These are phyloP conservation scores for Apotomis turbidana DNA, from an alignment of 2,888 invertebrate species.

Conservation along the genomic window DNA sequence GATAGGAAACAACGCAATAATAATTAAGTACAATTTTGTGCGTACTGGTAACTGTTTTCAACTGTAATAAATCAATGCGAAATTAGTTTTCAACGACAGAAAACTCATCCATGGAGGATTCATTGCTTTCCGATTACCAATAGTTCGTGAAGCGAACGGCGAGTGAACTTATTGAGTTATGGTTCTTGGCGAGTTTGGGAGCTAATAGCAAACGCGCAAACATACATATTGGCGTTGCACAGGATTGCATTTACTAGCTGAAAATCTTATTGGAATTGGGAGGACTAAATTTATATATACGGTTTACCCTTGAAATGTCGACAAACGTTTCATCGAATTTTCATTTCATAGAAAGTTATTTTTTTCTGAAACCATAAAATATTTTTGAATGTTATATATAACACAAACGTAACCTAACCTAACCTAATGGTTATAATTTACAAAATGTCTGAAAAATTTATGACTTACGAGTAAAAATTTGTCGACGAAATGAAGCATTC, in stretches of 20 bases:
- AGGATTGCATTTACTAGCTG: conserved; percentile 8
- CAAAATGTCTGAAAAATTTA: too few relatives aligned
- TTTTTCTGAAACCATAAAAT: too few relatives aligned
- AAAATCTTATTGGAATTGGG: neutral
- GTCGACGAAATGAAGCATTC: too few relatives aligned
- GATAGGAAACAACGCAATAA: conserved; percentile 10
- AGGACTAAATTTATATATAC: too few relatives aligned
- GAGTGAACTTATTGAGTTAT: conserved; percentile 66
- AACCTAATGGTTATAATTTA: too few relatives aligned
- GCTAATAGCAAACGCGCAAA: conserved; percentile 39
- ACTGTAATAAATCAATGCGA: conserved; percentile 64
- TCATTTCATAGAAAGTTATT: too few relatives aligned
- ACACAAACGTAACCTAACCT: too few relatives aligned
- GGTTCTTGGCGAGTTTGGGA: conserved; percentile 56
- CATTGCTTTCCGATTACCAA: conserved; percentile 68
- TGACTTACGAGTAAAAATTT: too few relatives aligned
- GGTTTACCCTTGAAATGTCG: too few relatives aligned
- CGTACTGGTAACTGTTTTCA: conserved; percentile 51
- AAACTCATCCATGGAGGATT: conserved; percentile 67
- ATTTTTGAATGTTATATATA: too few relatives aligned
- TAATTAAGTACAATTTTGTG: conserved; percentile 18
- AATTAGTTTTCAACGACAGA: conserved; percentile 70
- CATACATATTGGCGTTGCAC: conserved; percentile 20
- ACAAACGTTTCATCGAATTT: too few relatives aligned
- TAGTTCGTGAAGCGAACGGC: conserved; percentile 61